Evolutionary conservation across 1,140 invertebrate genomes (phyloP).

Genomic region (Whitmania pigra): DNA sequence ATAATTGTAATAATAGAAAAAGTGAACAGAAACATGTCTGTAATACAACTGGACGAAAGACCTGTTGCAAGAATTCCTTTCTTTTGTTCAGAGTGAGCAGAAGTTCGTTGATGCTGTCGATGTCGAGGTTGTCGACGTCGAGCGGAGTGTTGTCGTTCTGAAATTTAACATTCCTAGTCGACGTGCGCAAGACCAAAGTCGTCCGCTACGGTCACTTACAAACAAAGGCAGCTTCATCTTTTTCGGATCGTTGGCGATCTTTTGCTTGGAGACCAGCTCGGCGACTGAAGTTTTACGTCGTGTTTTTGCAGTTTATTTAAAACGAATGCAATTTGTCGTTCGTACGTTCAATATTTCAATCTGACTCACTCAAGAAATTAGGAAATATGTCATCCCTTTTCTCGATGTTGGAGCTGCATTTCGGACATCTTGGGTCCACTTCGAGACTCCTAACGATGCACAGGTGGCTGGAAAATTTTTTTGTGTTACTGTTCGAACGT

Average conservation of each 20-base stretch:
- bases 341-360: background rate
- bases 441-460: constrained; percentile 71
- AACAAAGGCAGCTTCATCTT: constrained; percentile 37
- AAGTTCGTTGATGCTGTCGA: background rate
- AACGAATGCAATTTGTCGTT: background rate
- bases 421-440: constrained; percentile 67
- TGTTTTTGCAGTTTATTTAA: background rate
- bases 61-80: background rate
- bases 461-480: constrained; percentile 36
- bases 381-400: constrained; percentile 67
- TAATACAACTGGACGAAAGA: background rate
- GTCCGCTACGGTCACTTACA: too few species aligned
- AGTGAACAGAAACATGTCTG: background rate
- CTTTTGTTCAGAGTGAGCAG: background rate
- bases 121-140: constrained; percentile 19
- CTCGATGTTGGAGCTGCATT: constrained; percentile 62
- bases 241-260: constrained; percentile 40
- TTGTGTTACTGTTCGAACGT: background rate
- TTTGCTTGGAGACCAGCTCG: constrained; percentile 40
- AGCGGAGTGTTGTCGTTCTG: too few species aligned
- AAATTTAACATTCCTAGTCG: too few species aligned
- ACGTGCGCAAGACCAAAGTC: too few species aligned
- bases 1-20: too few species aligned
- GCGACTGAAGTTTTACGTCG: too few species aligned
- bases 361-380: constrained; percentile 55